A percentile compares a stretch with the other conserved stretches of the same genome.
Conservation (phyloP, 2,888 invertebrate genomes). For the Euclidia mi region DNA sequence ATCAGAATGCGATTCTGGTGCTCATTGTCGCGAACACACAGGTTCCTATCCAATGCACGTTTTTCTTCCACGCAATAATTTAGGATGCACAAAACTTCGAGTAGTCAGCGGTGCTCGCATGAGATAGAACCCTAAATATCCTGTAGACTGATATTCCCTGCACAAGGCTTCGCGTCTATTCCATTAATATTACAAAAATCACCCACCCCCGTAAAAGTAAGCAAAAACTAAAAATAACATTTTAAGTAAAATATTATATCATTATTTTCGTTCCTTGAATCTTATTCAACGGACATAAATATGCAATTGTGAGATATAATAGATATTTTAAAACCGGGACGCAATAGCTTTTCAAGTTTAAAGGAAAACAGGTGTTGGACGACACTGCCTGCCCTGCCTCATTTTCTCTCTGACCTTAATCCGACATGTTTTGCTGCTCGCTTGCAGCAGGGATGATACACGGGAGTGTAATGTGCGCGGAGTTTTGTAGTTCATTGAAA, state of each 20-base stretch:
- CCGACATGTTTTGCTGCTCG: constrained; percentile 72
- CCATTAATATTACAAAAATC: no score
- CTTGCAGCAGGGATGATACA: constrained; percentile 63
- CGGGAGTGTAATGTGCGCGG: constrained; percentile 10
- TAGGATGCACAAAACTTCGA: no score
- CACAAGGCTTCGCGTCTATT: no score
- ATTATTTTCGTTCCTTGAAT: not conserved
- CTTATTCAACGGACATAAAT: constrained; percentile 9
- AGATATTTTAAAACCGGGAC: constrained; percentile 23
- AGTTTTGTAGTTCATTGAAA: not conserved
- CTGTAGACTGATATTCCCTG: no score
- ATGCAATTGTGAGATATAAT: constrained; percentile 41
- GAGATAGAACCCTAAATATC: no score
- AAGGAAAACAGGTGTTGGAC: constrained; percentile 74
- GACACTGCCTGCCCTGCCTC: constrained; percentile 65
- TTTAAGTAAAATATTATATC: not conserved
- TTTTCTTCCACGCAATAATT: no score
- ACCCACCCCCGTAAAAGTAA: no score
- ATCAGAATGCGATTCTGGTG: no score
- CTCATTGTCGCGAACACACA: no score
- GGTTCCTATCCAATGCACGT: no score
- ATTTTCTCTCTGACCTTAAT: constrained; percentile 82
- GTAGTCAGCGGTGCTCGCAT: no score
- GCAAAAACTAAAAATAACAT: no score
- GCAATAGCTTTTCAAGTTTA: constrained; percentile 54